Conservation (phyloP, 1,140 invertebrate genomes). For the Ceratoteleas bidentatus region DNA sequence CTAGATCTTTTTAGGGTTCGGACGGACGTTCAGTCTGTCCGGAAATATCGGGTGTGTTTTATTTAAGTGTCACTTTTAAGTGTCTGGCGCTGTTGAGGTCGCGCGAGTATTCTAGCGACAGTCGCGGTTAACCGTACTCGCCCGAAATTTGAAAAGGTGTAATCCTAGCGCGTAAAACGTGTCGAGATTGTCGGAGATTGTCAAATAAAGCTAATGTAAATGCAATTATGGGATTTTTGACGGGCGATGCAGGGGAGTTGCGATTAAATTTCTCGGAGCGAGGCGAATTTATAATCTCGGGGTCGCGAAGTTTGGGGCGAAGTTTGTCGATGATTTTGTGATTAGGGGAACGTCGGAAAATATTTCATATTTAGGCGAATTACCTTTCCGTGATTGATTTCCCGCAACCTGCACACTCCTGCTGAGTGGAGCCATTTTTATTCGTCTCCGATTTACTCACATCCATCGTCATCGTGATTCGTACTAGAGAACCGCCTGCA, state of each 20-base stretch:
- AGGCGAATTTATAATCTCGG: no score
- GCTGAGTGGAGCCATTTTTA: slow-evolving; percentile 83
- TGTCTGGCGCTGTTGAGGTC: slow-evolving; percentile 24
- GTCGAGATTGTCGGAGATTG: slow-evolving; percentile 16
- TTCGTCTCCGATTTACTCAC: slow-evolving; percentile 85
- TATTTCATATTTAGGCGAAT: slow-evolving; percentile 10
- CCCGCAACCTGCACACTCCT: slow-evolving; percentile 92
- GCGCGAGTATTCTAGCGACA: slow-evolving; percentile 31
- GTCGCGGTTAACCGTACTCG: slow-evolving; percentile 29
- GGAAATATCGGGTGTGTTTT: not conserved
- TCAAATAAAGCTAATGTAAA: slow-evolving; percentile 23
- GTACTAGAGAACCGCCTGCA: slow-evolving; percentile 78
- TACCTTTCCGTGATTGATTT: slow-evolving; percentile 92
- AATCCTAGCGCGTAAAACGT: slow-evolving; percentile 7
- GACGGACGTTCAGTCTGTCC: no score
- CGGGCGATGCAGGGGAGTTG: no score
- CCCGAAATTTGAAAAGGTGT: slow-evolving; percentile 23
- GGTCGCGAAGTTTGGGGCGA: no score
- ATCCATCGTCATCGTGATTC: slow-evolving; percentile 87
- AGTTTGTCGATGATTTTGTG: no score
- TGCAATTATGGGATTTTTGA: not conserved
- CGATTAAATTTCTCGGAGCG: no score
- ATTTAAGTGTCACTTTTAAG: slow-evolving; percentile 27
- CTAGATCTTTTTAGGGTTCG: no score
- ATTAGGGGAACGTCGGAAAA: no score